These are phyloP conservation scores for Ianthella basta DNA, from an alignment of 37 sponge, comb jelly and placozoan species.

Conservation along the genomic window DNA sequence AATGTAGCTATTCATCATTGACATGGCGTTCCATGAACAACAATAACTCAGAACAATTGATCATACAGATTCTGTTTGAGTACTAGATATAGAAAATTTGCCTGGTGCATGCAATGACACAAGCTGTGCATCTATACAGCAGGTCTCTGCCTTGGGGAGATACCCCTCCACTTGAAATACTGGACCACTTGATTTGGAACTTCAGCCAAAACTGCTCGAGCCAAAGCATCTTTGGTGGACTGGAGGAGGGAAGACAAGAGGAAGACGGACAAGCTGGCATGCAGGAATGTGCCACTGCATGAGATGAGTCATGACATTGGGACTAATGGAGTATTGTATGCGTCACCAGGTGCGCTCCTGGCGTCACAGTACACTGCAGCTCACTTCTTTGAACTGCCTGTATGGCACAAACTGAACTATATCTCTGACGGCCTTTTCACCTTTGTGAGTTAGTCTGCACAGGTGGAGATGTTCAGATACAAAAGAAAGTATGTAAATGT, in stretches of 20 bases:
- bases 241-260: background rate
- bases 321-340: too few species aligned
- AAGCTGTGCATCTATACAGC: too few species aligned
- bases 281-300: too few species aligned
- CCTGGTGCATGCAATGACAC: too few species aligned
- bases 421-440: constrained; percentile 69
- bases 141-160: constrained; percentile 28
- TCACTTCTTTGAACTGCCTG: constrained; percentile 39
- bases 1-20: too few species aligned
- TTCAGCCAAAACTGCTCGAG: constrained; percentile 83
- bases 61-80: too few species aligned
- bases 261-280: background rate
- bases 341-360: background rate
- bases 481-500: too few species aligned
- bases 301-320: too few species aligned
- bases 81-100: too few species aligned
- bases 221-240: constrained; percentile 54
- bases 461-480: background rate
- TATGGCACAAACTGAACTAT: constrained; percentile 95
- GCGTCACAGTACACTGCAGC: background rate
- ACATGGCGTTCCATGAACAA: too few species aligned
- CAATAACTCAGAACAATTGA: too few species aligned
- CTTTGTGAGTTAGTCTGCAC: constrained; percentile 41
- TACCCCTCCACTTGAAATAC: constrained; percentile 62
- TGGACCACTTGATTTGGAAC: constrained; percentile 81